A percentile compares a stretch with the other conserved stretches of the same genome.
Evolutionary conservation across 1,140 invertebrate species (phyloP).

Genomic region (Zaprionus nigranus): DNA sequence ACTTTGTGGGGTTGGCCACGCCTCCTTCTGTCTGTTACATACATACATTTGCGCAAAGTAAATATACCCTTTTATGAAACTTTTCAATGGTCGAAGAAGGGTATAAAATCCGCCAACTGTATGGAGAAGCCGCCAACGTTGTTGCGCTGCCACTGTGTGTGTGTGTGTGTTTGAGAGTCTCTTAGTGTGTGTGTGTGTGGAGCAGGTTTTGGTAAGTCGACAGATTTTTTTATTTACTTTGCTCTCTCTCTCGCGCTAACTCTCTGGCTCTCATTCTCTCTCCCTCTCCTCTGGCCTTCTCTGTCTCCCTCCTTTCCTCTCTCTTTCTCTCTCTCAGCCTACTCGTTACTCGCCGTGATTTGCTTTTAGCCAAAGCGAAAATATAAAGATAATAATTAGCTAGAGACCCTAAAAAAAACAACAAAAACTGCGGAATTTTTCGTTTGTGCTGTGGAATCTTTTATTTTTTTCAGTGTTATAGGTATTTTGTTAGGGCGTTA

Average conservation of each 20-base stretch:
- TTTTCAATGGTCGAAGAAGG: too few species aligned
- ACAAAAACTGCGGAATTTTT: conserved; percentile 49
- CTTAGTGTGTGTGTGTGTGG: conserved; percentile 11
- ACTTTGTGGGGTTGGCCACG: too few species aligned
- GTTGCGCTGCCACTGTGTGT: conserved; percentile 31
- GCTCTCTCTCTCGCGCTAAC: conserved; percentile 14
- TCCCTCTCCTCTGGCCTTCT: conserved; percentile 8
- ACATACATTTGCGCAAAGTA: too few species aligned
- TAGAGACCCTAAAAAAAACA: conserved; percentile 55
- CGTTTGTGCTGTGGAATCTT: conserved; percentile 41
- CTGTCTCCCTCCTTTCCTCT: conserved; percentile 6
- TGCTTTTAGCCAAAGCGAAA: conserved; percentile 74
- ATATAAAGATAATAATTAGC: conserved; percentile 73
- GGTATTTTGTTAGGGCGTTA: conserved; percentile 50
- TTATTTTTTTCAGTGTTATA: conserved; percentile 26
- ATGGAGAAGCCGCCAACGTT: conserved; percentile 63
- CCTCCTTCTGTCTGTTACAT: too few species aligned
- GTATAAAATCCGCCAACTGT: conserved; percentile 60
- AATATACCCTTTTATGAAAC: too few species aligned
- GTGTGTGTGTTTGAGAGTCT: conserved; percentile 8
- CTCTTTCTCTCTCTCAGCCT: conserved; percentile 25
- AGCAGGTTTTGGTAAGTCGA: conserved; percentile 51
- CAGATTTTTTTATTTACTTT: conserved; percentile 55
- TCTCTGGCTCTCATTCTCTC: conserved; percentile 23
- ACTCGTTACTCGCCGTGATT: conserved; percentile 71